Evolutionary conservation across 2,797 vertebrate genomes (phyloP), one percentile per base, ranked within the genome.

Genomic region (Falco naumanni): DNA sequence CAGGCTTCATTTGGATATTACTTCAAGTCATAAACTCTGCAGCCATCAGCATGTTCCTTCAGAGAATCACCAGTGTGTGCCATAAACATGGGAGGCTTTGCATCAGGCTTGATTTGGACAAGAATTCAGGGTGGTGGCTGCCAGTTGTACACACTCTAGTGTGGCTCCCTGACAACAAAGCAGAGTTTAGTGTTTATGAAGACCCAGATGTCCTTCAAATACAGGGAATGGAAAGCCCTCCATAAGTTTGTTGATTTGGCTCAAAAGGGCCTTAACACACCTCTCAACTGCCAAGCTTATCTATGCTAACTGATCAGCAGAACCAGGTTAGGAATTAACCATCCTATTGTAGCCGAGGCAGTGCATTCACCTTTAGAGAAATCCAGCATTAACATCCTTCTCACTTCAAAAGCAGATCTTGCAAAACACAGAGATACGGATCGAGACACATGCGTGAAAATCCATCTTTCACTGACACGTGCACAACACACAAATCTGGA

Each of bases 321-420:
- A 64, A 61, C 47, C 51, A 53, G 66, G 92, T 95, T 96, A 91
- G 7, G n/a, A 84, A 97, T 95, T 95, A 96, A 96, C 95, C 51
- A 14, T 56, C 82, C 87, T 34, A 84, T 72, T 78, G 82, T 81
- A 81, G 71, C 78, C 48, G 50, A 78, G 61, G 37, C 57, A 65
- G n/a, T 3, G 39, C 45, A 75, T 59, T 89, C 80, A 72, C 51
- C 83, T 82, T 47, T 33, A 41, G 37, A 72, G 77, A 93, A 89
- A 93, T 3, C 43, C 90, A 63, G 24, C 81, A 45, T 47, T 45
- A 72, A 56, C 80, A 82, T 20, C 47, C 37, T 70, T 39, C 51
- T 57, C 61, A 22, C 65, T 37, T 89, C 39, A 85, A 91, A 87
- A 83, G 37, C 54, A 54, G 63, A 31, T 60, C 47, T 70, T 71